Evolutionary conservation across 2,113 vertebrate genomes (phyloP).

Genomic region (Syngnathoides biaculeatus): DNA sequence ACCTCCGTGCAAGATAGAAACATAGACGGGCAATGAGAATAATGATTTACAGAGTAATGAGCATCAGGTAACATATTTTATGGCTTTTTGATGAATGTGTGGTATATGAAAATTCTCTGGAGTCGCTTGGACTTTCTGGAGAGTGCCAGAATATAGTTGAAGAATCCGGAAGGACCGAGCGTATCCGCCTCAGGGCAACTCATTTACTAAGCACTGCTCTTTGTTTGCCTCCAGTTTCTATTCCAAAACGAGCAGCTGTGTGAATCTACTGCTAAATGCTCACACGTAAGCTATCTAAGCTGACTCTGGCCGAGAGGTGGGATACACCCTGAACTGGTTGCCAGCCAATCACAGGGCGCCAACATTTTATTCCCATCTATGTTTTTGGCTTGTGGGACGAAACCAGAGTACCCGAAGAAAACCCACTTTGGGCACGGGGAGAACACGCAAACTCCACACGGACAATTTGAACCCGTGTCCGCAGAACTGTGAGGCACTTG

Average conservation of each 20-base stretch:
- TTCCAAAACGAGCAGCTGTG: neutral
- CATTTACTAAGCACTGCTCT: conserved; percentile 16
- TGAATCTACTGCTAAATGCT: neutral
- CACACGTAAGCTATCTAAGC: neutral
- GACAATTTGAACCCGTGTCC: no score
- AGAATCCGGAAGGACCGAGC: neutral
- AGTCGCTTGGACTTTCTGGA: conserved; percentile 34
- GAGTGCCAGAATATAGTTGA: conserved; percentile 7
- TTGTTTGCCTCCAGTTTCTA: neutral
- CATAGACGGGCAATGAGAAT: conserved; percentile 45
- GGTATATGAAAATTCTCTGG: conserved; percentile 15
- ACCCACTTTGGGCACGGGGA: no score
- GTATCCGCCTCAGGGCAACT: conserved; percentile 12
- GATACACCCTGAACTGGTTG: no score
- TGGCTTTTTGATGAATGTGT: conserved; percentile 58
- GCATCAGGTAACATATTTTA: conserved; percentile 55
- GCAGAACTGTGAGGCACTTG: no score
- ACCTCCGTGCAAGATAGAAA: conserved; percentile 52
- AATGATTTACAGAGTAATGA: conserved; percentile 59
- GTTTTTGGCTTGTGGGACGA: no score
- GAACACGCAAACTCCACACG: no score
- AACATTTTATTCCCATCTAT: no score
- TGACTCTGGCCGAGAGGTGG: no score
- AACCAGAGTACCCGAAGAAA: no score
- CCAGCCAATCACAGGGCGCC: no score